Conservation (phyloP, 2,113 vertebrate species). For the Candoia aspera region DNA sequence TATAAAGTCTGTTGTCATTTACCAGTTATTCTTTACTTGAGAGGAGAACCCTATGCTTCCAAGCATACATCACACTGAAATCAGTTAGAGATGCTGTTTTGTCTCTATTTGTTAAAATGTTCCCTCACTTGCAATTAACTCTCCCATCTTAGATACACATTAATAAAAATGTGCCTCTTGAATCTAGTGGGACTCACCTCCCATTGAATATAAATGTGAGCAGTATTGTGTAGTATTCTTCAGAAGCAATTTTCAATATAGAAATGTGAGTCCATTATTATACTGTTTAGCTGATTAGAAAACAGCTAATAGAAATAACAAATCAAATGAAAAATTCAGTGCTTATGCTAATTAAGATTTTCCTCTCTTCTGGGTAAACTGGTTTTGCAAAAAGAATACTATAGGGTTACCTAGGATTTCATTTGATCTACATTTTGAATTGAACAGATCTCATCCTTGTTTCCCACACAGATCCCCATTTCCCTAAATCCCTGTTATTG, state of each 20-base stretch:
- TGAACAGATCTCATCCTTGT: background rate
- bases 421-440: background rate
- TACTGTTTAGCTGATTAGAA: background rate
- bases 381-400: background rate
- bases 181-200: background rate
- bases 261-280: background rate
- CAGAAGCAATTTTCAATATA: background rate
- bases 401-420: background rate
- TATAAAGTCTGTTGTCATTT: conserved; percentile 6
- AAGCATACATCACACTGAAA: background rate
- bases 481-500: background rate
- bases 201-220: background rate
- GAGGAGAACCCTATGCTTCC: background rate
- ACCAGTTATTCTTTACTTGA: background rate
- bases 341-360: background rate
- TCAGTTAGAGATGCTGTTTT: background rate
- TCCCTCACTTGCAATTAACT: background rate
- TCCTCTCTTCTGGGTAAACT: background rate
- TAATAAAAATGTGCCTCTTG: background rate
- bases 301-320: background rate
- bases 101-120: background rate
- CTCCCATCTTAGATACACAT: background rate
- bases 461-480: background rate
- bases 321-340: background rate
- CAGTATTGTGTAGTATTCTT: background rate